Percentiles rank a stretch among this genome's conserved stretches.
These are phyloP conservation scores for Pasiphila rectangulata DNA, from an alignment of 2,888 invertebrate species.

Conservation along the genomic window DNA sequence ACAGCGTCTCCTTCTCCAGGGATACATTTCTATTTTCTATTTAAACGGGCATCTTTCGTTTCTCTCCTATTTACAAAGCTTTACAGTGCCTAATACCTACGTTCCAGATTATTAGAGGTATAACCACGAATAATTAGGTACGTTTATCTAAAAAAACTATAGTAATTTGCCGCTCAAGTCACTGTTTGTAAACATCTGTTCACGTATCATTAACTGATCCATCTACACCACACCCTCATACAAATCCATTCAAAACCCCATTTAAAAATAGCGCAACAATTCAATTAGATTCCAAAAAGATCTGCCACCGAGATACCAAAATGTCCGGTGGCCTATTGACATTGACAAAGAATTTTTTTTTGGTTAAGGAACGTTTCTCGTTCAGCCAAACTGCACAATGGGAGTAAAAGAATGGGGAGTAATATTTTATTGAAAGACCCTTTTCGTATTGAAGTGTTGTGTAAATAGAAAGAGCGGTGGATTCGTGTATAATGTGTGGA, in stretches of 20 bases:
- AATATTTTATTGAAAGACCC: conserved; percentile 80
- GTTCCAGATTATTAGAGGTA: no score
- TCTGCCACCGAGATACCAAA: conserved; percentile 57
- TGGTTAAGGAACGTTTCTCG: conserved; percentile 49
- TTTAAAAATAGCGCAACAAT: conserved; percentile 53
- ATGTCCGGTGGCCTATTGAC: conserved; percentile 63
- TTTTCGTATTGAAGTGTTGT: conserved; percentile 75
- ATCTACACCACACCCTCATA: conserved; percentile 42
- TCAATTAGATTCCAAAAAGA: conserved; percentile 57
- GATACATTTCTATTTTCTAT: no score
- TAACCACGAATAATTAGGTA: no score
- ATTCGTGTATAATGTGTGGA: conserved; percentile 66
- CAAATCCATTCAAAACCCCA: conserved; percentile 33
- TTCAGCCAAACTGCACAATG: conserved; percentile 66
- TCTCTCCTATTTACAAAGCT: no score
- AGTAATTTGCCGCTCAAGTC: conserved; percentile 4
- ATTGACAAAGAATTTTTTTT: conserved; percentile 49
- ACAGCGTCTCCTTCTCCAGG: no score
- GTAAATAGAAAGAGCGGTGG: conserved; percentile 70
- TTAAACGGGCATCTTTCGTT: no score
- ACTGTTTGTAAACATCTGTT: conserved; percentile 55
- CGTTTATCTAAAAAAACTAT: conserved; percentile 5
- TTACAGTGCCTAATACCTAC: neutral
- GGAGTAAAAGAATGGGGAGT: conserved; percentile 69
- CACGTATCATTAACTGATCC: conserved; percentile 58